Conservation (phyloP, 2,797 vertebrate species). For the Fundulus diaphanus region DNA sequence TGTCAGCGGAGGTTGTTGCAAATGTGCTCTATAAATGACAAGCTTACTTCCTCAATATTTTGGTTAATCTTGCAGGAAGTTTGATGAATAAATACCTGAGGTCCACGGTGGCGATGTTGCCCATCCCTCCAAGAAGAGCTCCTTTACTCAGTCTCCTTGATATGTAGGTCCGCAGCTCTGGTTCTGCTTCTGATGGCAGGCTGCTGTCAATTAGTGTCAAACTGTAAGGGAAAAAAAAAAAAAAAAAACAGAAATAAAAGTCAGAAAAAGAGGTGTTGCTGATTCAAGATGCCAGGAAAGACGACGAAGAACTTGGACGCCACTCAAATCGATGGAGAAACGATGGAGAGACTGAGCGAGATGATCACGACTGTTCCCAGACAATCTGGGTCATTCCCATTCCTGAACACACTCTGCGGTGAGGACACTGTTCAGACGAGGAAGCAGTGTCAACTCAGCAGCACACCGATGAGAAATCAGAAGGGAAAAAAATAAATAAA, state of each 20-base stretch:
- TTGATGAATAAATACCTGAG: conserved; percentile 83
- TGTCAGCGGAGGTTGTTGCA: no score
- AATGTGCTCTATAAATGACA: no score
- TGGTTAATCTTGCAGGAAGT: neutral
- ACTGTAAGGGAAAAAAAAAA: conserved; percentile 72
- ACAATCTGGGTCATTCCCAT: conserved; percentile 20
- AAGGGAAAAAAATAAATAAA: no score
- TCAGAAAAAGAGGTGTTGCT: conserved; percentile 32
- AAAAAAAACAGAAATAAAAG: neutral
- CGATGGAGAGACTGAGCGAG: conserved; percentile 68
- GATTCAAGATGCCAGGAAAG: neutral
- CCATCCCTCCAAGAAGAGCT: conserved; percentile 93
- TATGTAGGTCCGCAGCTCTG: conserved; percentile 90
- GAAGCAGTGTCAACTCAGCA: conserved; percentile 53
- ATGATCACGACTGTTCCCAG: conserved; percentile 38
- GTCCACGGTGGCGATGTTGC: conserved; percentile 91
- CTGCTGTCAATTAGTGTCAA: conserved; percentile 90
- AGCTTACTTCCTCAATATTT: no score
- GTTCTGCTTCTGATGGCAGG: conserved; percentile 89
- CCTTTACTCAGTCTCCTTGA: conserved; percentile 92
- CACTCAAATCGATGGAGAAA: conserved; percentile 55
- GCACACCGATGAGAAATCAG: conserved; percentile 48
- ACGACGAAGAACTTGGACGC: conserved; percentile 32
- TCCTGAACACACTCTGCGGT: conserved; percentile 17
- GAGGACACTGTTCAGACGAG: conserved; percentile 11